These are phyloP conservation scores for Hippocampus guttulatus DNA, from an alignment of 2,113 vertebrate genomes.

Conservation along the genomic window DNA sequence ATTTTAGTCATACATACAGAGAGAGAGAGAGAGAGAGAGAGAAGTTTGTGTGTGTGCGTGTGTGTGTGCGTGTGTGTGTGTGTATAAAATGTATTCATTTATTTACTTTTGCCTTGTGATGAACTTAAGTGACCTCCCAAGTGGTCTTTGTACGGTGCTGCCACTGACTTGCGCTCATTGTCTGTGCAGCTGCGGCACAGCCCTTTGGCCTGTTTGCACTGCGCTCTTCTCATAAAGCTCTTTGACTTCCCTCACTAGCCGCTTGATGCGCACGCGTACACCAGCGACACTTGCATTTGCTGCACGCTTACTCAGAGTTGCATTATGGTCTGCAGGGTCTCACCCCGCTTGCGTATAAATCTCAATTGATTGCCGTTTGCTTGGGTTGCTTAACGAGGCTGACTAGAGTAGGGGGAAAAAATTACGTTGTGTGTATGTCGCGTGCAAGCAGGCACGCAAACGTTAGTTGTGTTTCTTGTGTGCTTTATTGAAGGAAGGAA, in stretches of 20 bases:
- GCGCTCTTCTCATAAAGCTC: conserved; percentile 13
- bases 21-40: no score
- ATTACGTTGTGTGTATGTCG: conserved; percentile 7
- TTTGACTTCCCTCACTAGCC: conserved; percentile 25
- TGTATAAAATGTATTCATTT: no score
- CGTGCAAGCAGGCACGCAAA: neutral
- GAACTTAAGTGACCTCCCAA: conserved; percentile 2
- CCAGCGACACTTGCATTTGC: neutral
- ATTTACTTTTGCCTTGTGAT: neutral
- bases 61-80: no score
- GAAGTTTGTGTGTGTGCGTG: no score
- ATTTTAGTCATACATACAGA: no score
- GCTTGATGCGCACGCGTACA: conserved; percentile 3
- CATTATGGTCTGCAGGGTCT: conserved; percentile 18
- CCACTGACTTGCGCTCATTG: neutral
- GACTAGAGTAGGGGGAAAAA: neutral
- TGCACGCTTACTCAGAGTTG: conserved; percentile 14
- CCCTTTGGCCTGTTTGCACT: conserved; percentile 9
- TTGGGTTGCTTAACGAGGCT: neutral
- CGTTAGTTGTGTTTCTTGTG: neutral
- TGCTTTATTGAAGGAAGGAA: neutral
- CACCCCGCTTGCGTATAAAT: conserved; percentile 2
- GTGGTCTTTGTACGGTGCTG: neutral
- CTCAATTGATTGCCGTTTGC: conserved; percentile 3
- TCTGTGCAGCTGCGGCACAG: conserved; percentile 10